Conservation (phyloP, 2,797 vertebrate species). For the Typhlichthys eigenmanni region DNA sequence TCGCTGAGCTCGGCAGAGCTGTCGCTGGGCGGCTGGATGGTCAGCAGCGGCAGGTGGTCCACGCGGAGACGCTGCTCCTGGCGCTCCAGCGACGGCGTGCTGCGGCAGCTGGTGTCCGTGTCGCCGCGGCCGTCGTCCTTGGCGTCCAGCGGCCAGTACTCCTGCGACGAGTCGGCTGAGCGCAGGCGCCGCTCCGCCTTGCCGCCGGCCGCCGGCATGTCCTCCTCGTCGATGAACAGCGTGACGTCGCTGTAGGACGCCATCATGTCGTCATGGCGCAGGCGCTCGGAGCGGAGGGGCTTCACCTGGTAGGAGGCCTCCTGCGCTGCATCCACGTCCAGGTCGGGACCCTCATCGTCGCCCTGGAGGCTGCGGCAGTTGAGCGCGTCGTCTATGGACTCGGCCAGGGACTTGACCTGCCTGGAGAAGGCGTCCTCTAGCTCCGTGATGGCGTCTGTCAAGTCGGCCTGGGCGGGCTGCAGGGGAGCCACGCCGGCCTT, state of each 20-base stretch:
- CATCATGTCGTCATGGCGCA: slow-evolving; percentile 85
- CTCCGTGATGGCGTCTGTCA: slow-evolving; percentile 91
- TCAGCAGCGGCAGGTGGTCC: slow-evolving; percentile 89
- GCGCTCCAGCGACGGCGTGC: slow-evolving; percentile 88
- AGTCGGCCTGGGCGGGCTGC: slow-evolving; percentile 81
- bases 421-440: slow-evolving; percentile 95
- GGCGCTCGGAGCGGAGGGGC: slow-evolving; percentile 78
- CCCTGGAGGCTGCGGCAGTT: slow-evolving; percentile 92
- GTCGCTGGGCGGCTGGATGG: slow-evolving; percentile 91
- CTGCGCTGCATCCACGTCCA: slow-evolving; percentile 77
- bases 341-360: slow-evolving; percentile 83
- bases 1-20: slow-evolving; percentile 91
- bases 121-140: slow-evolving; percentile 89
- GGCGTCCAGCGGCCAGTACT: slow-evolving; percentile 90
- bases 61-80: slow-evolving; percentile 86
- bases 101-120: slow-evolving; percentile 90
- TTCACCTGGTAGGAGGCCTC: slow-evolving; percentile 75
- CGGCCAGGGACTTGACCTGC: slow-evolving; percentile 95
- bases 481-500: slow-evolving; percentile 80
- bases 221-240: slow-evolving; percentile 95
- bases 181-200: slow-evolving; percentile 86
- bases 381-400: slow-evolving; percentile 95
- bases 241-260: slow-evolving; percentile 95
- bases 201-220: slow-evolving; percentile 85
- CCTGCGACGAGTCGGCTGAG: slow-evolving; percentile 82